Evolutionary conservation across 2,888 invertebrate genomes (phyloP).

Genomic region (Opisthograptis luteolata): DNA sequence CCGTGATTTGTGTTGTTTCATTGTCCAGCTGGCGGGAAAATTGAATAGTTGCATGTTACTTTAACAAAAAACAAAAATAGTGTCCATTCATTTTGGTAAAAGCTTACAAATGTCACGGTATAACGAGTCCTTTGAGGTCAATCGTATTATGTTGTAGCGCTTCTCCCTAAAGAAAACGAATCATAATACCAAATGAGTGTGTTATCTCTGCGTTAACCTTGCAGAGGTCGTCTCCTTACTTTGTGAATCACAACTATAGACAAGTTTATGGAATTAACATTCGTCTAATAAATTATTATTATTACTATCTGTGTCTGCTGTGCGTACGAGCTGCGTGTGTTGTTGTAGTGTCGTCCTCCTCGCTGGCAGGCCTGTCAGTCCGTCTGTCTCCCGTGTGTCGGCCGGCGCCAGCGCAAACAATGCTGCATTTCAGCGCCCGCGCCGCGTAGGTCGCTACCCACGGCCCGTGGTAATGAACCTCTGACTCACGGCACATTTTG

Average conservation of each 20-base stretch:
- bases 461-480: constrained; percentile 17
- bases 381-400: background rate
- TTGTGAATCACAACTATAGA: constrained; percentile 11
- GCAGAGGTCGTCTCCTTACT: constrained; percentile 3
- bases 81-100: no score
- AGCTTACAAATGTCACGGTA: no score
- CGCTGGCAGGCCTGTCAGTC: constrained; percentile 12
- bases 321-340: no score
- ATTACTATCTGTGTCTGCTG: no score
- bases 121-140: no score
- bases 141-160: no score
- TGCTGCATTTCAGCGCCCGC: background rate
- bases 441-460: constrained; percentile 9
- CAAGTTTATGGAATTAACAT: constrained; percentile 9
- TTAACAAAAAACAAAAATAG: no score
- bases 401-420: constrained; percentile 4
- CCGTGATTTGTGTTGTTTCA: background rate
- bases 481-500: constrained; percentile 12
- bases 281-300: no score
- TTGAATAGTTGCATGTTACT: no score
- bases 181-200: background rate
- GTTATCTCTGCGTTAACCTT: constrained; percentile 10
- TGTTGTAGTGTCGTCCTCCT: background rate
- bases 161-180: background rate
- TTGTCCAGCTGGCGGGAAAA: no score